Conservation (phyloP, 1,140 invertebrate species). For the Rhysida immarginata region DNA sequence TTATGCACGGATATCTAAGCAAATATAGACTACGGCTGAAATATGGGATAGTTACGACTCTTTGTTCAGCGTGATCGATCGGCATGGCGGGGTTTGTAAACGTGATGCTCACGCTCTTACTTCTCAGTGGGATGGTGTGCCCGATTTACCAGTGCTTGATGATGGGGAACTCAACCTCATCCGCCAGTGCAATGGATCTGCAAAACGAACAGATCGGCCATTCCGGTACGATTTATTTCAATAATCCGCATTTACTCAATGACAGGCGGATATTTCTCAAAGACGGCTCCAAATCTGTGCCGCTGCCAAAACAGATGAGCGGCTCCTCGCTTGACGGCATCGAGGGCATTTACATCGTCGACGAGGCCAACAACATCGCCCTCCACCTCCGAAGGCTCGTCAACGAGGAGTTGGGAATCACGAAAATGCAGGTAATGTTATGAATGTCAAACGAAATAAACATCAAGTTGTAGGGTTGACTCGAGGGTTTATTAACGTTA, state of each 20-base stretch:
- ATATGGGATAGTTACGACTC: too few relatives aligned
- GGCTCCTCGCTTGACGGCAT: constrained; percentile 8
- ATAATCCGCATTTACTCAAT: constrained; percentile 10
- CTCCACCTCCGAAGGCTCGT: constrained; percentile 26
- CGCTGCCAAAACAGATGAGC: background rate
- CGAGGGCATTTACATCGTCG: constrained; percentile 23
- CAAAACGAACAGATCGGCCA: background rate
- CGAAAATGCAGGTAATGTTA: constrained; percentile 39
- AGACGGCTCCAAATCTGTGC: background rate
- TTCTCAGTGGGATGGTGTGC: too few relatives aligned
- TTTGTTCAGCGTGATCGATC: too few relatives aligned
- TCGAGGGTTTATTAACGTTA: too few relatives aligned
- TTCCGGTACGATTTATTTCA: constrained; percentile 7
- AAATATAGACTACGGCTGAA: too few relatives aligned
- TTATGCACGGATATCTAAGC: too few relatives aligned
- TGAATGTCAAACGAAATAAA: too few relatives aligned
- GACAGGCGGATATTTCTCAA: background rate
- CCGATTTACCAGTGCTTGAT: too few relatives aligned
- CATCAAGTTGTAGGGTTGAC: too few relatives aligned
- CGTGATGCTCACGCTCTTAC: too few relatives aligned
- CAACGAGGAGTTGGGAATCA: constrained; percentile 40
- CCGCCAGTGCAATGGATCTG: background rate
- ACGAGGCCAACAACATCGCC: constrained; percentile 25
- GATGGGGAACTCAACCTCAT: background rate
- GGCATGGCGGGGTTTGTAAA: too few relatives aligned